phyloP scores from a whole-genome alignment of 2,888 invertebrate genomes.

The Nasonovia ribisnigri region DNA sequence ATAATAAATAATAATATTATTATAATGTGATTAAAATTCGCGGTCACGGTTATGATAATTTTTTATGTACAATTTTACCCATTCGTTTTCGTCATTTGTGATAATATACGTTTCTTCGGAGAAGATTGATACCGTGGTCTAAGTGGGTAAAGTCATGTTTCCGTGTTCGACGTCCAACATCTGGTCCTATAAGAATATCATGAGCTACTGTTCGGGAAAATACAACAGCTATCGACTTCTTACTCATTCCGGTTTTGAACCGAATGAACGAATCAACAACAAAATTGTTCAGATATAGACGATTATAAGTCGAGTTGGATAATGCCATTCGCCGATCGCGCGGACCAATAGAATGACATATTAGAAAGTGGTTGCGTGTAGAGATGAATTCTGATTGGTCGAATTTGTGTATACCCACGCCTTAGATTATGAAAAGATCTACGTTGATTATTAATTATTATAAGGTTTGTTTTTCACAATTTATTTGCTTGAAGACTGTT shows the following conservation, averaged over 20 bases:
- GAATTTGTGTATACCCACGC: neutral
- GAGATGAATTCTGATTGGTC: neutral
- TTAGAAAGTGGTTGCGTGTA: neutral
- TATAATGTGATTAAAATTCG: neutral
- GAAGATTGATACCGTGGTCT: neutral
- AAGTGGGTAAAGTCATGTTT: neutral
- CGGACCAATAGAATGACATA: neutral
- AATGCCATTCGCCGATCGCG: neutral
- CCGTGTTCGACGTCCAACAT: neutral
- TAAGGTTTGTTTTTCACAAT: neutral
- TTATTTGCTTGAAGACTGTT: too few species aligned
- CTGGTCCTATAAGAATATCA: neutral
- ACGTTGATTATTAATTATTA: too few species aligned
- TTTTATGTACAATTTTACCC: neutral
- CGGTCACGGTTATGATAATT: neutral
- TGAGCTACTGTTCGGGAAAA: neutral
- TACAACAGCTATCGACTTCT: neutral
- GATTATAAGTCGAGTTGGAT: neutral
- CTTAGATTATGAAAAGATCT: neutral
- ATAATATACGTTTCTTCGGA: neutral
- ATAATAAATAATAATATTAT: neutral
- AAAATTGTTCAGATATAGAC: neutral
- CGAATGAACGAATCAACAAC: neutral
- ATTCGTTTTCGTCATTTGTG: neutral
- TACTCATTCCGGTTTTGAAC: neutral